Base-by-base conservation (phyloP, 2,113 vertebrate species). In the Eudyptes chrysolophus region DNA sequence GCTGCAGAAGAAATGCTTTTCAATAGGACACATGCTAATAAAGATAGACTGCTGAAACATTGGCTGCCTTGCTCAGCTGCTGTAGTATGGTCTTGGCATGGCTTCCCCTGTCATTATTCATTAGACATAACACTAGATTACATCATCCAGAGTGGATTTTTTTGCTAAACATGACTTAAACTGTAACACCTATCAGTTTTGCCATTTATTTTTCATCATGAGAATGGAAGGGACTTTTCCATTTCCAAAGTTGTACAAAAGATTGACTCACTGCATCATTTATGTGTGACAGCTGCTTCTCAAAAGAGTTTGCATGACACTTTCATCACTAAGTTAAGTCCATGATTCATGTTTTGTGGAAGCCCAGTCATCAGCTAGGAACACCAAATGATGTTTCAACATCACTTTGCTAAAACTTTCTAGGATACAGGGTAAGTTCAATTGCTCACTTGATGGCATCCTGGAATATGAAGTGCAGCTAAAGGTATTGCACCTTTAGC, bases 71-170 rank as follows among this genome's bases (percentile, higher is more conserved):
- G 40, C 61, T 65, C 64, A 87, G 68, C 61, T 87, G 62, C 52
- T 81, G 40, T n/a, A 81, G 57, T 61, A 78, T 16, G 40, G 27
- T 61, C 57, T 93, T 96, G 89, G 84, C 90, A 62, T 52, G 34
- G 9, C 58, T 94, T 90, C 18, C 34, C 13, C 57, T 90, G 79
- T 96, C 92, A 78, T 96, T 96, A 94, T 78, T 92, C 62, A 90
- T 94, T 78, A 83, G 66, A 91, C 75, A 78, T 80, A 92, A 88
- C 42, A 61, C 58, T 52, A 84, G 62, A 92, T 95, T 84, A 71
- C 87, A 84, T 97, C 91, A 94, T 66, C 82, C 82, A 92, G 76
- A 87, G 25, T 68, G 44, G 17, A 85, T 85, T 82, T 95, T 81
- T 93, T 18, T 54, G 34, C 71, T 85, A 95, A 94, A 69, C 54